Base-by-base conservation (phyloP, 1,140 invertebrate genomes). In the Heliconius hermathena region DNA sequence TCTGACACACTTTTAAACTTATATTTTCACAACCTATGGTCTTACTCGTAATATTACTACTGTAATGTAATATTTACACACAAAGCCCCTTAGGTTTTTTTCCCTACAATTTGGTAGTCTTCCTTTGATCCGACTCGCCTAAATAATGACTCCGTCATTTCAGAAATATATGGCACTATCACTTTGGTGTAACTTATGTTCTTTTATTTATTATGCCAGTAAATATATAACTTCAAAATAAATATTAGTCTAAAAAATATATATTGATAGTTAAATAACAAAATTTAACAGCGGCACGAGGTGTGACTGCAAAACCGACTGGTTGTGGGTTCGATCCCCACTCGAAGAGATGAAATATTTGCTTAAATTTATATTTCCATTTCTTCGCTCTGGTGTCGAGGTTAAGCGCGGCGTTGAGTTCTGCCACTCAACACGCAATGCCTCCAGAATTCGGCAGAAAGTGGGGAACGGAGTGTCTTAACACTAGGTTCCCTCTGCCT, bases 41-140 rank as follows among this genome's bases (percentile, higher is more conserved):
- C 11, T 5, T 26, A 66, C 60, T 11, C 60, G 3, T 66, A 66
- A 26, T 66, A 66, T 66, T 66, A 16, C 60, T 13, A 26, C 60
- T 26, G 26, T 66, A 66, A 66, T 66, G 26, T 66, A 26, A 66
- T 66, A 66, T 66, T 66, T 66, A 66, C 60, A 26, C 60, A 66
- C 22, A 29, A 66, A 66, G 60, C 26, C 60, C 13, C 60, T 29
- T 13, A 66, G 3, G 60, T 26, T 29, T 66, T 20, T 66, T 66
- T 66, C 8, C 60, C 60, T 66, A 66, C 60, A 66, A 29, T 66
- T 60, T 60, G 57, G 57, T 60, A 26, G 57, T 60, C 22, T 66
- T 66, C 22, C 22, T 66, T 66, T 20, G 49, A 52, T 52, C 49
- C 6, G 4, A 22, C 60, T 66, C 22, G 60, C 26, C 60, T 66